phyloP scores from a whole-genome alignment of 1,140 invertebrate genomes.

The Temnothorax curvispinosus region DNA sequence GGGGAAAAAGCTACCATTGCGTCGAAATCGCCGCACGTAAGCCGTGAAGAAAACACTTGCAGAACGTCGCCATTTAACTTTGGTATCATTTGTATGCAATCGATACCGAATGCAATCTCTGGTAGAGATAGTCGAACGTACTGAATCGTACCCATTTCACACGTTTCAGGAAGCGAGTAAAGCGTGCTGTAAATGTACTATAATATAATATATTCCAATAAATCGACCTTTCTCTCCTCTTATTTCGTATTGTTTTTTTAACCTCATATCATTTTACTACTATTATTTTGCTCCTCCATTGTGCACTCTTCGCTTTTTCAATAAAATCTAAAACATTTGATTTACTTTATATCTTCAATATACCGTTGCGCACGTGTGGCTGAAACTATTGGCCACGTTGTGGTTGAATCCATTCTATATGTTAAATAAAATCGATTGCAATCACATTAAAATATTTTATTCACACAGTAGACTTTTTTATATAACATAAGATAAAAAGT shows the following conservation, averaged over 20 bases:
- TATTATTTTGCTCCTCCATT: background rate
- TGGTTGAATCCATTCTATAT: background rate
- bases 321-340: background rate
- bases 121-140: conserved; percentile 13
- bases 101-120: background rate
- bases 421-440: background rate
- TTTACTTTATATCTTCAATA: background rate
- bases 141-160: background rate
- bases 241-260: background rate
- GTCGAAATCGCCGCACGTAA: background rate
- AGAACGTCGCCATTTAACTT: conserved; percentile 18
- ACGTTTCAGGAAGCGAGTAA: conserved; percentile 7
- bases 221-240: background rate
- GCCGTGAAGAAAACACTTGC: background rate
- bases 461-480: background rate
- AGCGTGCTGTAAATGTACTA: conserved; percentile 7
- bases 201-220: background rate
- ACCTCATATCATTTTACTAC: background rate
- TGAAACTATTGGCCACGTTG: background rate
- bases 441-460: background rate
- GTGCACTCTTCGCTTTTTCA: background rate
- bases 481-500: background rate
- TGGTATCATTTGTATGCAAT: conserved; percentile 26
- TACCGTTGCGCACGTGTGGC: background rate
- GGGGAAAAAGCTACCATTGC: background rate